Base-by-base conservation (phyloP, 2,797 vertebrate species). In the Vultur gryphus region DNA sequence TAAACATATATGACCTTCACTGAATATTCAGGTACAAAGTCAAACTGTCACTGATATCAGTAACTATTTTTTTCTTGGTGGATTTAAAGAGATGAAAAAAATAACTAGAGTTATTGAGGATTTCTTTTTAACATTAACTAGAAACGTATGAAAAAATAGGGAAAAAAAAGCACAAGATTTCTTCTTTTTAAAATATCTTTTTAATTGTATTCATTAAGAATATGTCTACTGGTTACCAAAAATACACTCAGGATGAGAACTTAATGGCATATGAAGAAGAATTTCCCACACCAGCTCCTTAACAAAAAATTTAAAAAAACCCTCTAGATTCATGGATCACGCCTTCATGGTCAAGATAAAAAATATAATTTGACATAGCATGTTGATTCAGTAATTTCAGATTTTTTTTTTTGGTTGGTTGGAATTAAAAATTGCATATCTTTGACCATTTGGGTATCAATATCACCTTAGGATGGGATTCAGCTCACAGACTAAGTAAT, bases 271-370 rank as follows among this genome's bases (percentile, higher is more conserved):
- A 16, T 59, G 29, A 69, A 62, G 8, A 55, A 43, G 16, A 80
- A 41, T 71, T 77, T 54, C 25, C 35, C 11, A 31, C 33, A 29
- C 10, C 14, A 76, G 4, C 2, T 67, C 19, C 26, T 59, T 44
- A 66, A 46, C 9, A 62, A 82, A 67, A 14, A 35, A 5, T 6
- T 4, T 8, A 0, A 1, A 7, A n/a, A 31, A 55, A 13, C 13
- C 5, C 17, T 67, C 21, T 69, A 19, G 10, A 75, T 70, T 65
- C 25, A 80, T 28, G 23, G 23, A 61, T 66, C 16, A 37, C 5
- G 35, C 46, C 29, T 54, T 70, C 46, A 61, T 28, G 26, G 51
- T 41, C 13, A 71, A 76, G 8, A 41, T 8, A 23, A 54, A 72
- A 65, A 46, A 14, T 35, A 54, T 15, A 67, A 57, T 71, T 66